A percentile compares a stretch with the other conserved stretches of the same genome.
phyloP scores from a whole-genome alignment of 2,797 vertebrate genomes.

The Kryptopterus vitreolus region DNA sequence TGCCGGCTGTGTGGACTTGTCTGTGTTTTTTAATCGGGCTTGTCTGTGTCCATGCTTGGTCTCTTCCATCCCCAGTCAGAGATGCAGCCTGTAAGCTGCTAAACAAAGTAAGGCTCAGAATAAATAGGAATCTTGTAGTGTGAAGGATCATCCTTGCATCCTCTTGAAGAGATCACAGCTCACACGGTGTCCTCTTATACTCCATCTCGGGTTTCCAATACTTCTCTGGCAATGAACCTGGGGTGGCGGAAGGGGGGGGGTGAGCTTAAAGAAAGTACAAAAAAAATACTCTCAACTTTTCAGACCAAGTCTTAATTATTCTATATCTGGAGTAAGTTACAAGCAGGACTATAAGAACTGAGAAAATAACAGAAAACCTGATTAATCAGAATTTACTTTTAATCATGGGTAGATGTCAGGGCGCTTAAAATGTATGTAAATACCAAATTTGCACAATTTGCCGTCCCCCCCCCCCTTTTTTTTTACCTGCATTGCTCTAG shows the following conservation, averaged over 20 bases:
- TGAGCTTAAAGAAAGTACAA: background rate
- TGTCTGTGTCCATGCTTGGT: slow-evolving; percentile 40
- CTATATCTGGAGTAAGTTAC: background rate
- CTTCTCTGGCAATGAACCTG: slow-evolving; percentile 28
- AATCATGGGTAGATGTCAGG: background rate
- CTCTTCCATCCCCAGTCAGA: slow-evolving; percentile 46
- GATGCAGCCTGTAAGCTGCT: slow-evolving; percentile 43
- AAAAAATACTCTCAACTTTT: background rate
- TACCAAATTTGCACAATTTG: background rate
- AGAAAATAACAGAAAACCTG: background rate
- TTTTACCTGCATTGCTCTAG: background rate
- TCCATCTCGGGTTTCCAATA: slow-evolving; percentile 27
- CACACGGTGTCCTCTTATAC: slow-evolving; percentile 32
- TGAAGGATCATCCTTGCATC: slow-evolving; percentile 52
- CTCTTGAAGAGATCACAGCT: slow-evolving; percentile 34
- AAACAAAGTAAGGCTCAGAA: slow-evolving; percentile 60
- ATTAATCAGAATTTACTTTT: background rate
- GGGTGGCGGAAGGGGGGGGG: background rate
- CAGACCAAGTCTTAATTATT: background rate
- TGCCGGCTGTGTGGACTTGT: slow-evolving; percentile 35
- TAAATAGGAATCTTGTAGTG: slow-evolving; percentile 38
- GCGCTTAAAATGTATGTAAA: background rate
- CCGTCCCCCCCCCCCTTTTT: too few relatives aligned
- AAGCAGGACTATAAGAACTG: background rate
- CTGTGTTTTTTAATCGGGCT: slow-evolving; percentile 35